Base-by-base conservation (phyloP, 2,797 vertebrate genomes). In the Sebastes itinus region DNA sequence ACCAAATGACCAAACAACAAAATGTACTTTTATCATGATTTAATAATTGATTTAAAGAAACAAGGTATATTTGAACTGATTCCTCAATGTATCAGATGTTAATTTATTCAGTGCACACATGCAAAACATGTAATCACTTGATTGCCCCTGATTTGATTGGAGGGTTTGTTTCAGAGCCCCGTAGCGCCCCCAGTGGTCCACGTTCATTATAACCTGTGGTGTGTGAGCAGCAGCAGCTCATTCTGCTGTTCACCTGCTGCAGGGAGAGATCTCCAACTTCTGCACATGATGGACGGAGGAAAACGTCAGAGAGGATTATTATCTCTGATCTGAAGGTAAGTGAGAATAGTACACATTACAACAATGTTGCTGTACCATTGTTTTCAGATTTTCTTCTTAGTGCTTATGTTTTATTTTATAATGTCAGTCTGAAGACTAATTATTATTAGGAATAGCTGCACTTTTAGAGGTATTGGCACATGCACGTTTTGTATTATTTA, bases 291-390 rank as follows among this genome's bases (percentile, higher is more conserved):
- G 69, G 49, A 88, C 58, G 22, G 35, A 67, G 30, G 2, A 33
- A 42, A 38, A 67, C 38, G 0, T 16, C 13, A 18, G 4, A 49
- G 49, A 4, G 69, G 20, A 78, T 32, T 9, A 27, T 22, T 30
- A 14, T 16, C 22, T 76, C 73, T 77, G 65, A 75, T 65, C 4
- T 52, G 30, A 6, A 86, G 66, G 92, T 92, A 77, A 82, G 82
- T 79, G 32, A 14, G 0, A 27, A 16, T 0, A 10, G 1, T 7
- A 9, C 7, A 1, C 12, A 3, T 23, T 25, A 38, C 9, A 13
- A 2, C 0, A 11, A 27, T 38, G 22, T 4, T 28, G 6, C 8
- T 33, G 30, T 25, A 7, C 6, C 16, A 12, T 65, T 79, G 3
- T 69, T 63, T 55, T 12, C n/a, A 56, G 9, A 2, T 9, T 58